Percentiles rank a stretch among this genome's conserved stretches.
Evolutionary conservation across 2,888 invertebrate genomes (phyloP).

Genomic region (Tetranychus piercei): DNA sequence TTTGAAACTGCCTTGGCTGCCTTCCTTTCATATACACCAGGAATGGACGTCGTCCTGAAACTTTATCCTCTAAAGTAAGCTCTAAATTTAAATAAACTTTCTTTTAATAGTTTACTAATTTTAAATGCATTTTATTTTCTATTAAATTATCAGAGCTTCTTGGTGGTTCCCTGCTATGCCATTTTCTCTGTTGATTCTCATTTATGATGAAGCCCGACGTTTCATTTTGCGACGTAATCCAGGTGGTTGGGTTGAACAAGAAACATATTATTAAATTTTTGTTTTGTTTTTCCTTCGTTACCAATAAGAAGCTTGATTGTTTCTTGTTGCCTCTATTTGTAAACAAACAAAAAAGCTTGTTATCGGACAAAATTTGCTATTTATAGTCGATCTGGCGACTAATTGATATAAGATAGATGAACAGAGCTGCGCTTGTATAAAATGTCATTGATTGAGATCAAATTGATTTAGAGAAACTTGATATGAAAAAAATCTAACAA

Average conservation of each 20-base stretch:
- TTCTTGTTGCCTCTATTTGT: not conserved
- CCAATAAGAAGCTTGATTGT: not conserved
- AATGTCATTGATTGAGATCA: too few relatives aligned
- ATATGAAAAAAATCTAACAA: too few relatives aligned
- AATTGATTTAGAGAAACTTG: too few relatives aligned
- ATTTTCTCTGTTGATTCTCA: slow-evolving; percentile 93
- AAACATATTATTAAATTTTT: slow-evolving; percentile 64
- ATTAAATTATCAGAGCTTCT: slow-evolving; percentile 50
- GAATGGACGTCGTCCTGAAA: slow-evolving; percentile 33
- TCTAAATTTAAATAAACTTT: slow-evolving; percentile 26
- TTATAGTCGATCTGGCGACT: too few relatives aligned
- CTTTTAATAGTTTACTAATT: slow-evolving; percentile 13
- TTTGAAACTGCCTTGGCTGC: slow-evolving; percentile 38
- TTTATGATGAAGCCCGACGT: slow-evolving; percentile 94
- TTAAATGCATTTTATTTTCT: slow-evolving; percentile 19
- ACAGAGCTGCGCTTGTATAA: too few relatives aligned
- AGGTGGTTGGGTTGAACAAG: slow-evolving; percentile 95
- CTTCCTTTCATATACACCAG: slow-evolving; percentile 37
- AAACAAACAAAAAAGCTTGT: not conserved
- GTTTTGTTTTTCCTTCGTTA: not conserved
- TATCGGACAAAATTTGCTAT: too few relatives aligned
- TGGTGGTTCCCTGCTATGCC: slow-evolving; percentile 99
- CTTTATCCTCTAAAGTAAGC: slow-evolving; percentile 35
- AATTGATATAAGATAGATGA: too few relatives aligned
- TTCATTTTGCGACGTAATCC: slow-evolving; percentile 91